These are phyloP conservation scores for Calvadosia cruxmelitensis DNA, from an alignment of 30 jellyfish, hydroid and myxozoan species.

Conservation along the genomic window DNA sequence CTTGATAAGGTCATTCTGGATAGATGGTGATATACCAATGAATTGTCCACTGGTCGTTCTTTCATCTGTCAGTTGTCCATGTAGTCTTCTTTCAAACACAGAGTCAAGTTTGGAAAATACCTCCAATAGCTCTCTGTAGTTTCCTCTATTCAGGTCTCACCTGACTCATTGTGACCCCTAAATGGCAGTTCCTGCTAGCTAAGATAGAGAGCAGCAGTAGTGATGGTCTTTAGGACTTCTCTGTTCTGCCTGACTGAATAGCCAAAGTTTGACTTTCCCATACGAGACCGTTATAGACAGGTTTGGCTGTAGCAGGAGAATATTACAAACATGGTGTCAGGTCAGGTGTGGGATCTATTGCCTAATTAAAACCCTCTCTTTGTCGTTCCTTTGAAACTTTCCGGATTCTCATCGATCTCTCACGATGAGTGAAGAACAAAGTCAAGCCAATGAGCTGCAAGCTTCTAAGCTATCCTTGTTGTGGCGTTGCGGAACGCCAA, in stretches of 20 bases:
- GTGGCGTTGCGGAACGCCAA: too few relatives aligned
- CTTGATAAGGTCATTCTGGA: conserved; percentile 23
- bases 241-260: conserved; percentile 37
- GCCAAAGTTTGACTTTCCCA: too few relatives aligned
- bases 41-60: conserved; percentile 15
- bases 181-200: conserved; percentile 22
- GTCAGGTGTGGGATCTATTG: too few relatives aligned
- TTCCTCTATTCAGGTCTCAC: conserved; percentile 23
- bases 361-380: too few relatives aligned
- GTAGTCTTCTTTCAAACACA: conserved; percentile 31
- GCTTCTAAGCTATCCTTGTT: too few relatives aligned
- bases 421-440: too few relatives aligned
- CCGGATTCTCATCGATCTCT: too few relatives aligned
- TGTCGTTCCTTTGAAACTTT: too few relatives aligned
- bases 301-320: too few relatives aligned
- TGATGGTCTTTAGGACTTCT: conserved; percentile 9
- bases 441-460: too few relatives aligned
- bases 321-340: too few relatives aligned
- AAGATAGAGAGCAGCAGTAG: conserved; percentile 9
- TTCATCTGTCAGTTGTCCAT: conserved; percentile 16
- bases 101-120: conserved; percentile 23
- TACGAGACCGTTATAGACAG: too few relatives aligned
- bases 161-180: conserved; percentile 31
- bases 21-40: conserved; percentile 36
- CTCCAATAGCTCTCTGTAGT: conserved; percentile 26